Percentiles rank a stretch among this genome's conserved stretches.
Conservation (phyloP, 2,113 vertebrate genomes). For the Ivindomyrus marchei region DNA sequence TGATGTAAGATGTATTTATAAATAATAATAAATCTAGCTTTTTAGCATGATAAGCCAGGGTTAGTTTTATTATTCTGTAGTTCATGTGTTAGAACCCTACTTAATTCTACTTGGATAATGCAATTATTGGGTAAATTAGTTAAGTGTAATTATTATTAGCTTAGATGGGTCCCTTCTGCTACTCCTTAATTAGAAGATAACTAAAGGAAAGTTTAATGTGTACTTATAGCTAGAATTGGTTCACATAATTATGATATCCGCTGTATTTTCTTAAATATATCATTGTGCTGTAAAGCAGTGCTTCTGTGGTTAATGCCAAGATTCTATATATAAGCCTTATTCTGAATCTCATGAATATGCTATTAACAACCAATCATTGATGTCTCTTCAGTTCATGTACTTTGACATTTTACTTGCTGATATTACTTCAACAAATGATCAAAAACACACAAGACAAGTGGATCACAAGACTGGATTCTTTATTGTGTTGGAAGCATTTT, state of each 20-base stretch:
- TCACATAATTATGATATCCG: neutral
- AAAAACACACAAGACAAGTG: neutral
- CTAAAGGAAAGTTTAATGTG: neutral
- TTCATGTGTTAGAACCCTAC: neutral
- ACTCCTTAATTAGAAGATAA: neutral
- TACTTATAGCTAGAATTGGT: neutral
- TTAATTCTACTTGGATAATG: neutral
- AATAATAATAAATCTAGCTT: neutral
- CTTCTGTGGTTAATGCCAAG: neutral
- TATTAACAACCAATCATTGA: neutral
- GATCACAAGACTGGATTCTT: neutral
- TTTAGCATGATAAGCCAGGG: neutral
- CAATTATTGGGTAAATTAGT: neutral
- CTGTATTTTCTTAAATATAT: neutral
- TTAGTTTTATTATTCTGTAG: neutral
- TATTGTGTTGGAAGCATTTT: neutral
- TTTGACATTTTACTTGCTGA: neutral
- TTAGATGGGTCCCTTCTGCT: neutral
- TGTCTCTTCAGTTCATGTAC: neutral
- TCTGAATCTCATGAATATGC: neutral
- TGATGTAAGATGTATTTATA: neutral
- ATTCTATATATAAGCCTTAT: neutral
- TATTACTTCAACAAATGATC: neutral
- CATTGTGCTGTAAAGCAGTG: neutral
- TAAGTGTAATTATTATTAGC: neutral